A percentile compares a stretch with the other conserved stretches of the same genome.
phyloP scores from a whole-genome alignment of 2,113 vertebrate genomes.

The Urocynchramus pylzowi region DNA sequence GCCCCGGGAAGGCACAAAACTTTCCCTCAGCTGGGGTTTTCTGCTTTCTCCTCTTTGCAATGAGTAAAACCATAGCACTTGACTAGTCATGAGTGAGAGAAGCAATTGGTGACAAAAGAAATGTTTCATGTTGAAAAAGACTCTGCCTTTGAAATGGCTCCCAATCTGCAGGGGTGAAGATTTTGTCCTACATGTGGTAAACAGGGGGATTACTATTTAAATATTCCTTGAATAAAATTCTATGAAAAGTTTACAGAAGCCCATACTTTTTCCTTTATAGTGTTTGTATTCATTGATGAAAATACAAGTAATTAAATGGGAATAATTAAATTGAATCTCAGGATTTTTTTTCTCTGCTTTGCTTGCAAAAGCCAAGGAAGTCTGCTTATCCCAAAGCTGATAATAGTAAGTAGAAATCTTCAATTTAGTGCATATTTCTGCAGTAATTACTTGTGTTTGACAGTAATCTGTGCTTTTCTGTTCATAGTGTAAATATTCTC shows the following conservation, averaged over 20 bases:
- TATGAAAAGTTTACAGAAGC: background rate
- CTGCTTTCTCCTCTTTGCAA: background rate
- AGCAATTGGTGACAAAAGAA: background rate
- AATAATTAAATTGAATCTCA: background rate
- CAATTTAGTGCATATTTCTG: background rate
- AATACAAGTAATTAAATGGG: background rate
- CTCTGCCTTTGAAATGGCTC: background rate
- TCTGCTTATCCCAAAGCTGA: background rate
- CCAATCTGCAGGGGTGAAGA: background rate
- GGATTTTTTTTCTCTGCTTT: background rate
- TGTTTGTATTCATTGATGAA: background rate
- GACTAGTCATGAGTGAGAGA: background rate
- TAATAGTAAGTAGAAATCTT: background rate
- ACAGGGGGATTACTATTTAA: background rate
- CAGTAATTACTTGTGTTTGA: background rate
- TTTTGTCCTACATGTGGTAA: background rate
- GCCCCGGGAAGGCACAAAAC: background rate
- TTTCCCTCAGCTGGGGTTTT: background rate
- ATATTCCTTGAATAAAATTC: background rate
- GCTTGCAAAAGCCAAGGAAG: background rate
- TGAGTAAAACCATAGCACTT: background rate
- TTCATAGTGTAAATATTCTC: background rate
- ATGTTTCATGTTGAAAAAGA: background rate
- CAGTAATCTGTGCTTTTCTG: background rate
- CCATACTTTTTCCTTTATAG: background rate